A percentile compares a stretch with the other conserved stretches of the same genome.
Conservation (phyloP, 1,140 invertebrate genomes). For the Antheraea pernyi region DNA sequence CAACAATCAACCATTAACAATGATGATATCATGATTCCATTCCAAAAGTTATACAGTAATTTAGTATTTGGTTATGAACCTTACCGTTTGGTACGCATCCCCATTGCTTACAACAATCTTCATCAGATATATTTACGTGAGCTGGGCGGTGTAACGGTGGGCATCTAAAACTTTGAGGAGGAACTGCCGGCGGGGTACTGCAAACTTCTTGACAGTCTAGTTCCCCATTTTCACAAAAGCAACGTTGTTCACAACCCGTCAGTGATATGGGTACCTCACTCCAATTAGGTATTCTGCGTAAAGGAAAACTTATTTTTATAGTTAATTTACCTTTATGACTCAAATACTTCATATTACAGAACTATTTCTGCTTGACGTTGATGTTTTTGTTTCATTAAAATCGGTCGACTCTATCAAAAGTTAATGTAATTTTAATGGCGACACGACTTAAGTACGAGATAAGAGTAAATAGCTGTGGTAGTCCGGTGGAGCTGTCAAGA, state of each 20-base stretch:
- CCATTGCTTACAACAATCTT: conserved; percentile 90
- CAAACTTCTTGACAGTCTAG: conserved; percentile 91
- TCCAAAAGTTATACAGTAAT: neutral
- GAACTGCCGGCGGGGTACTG: conserved; percentile 85
- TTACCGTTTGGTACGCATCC: conserved; percentile 79
- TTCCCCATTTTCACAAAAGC: conserved; percentile 92
- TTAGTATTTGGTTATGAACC: conserved; percentile 11
- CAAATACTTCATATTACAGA: too few species aligned
- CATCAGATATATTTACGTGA: conserved; percentile 85
- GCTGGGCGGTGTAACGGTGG: conserved; percentile 81
- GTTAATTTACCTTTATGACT: too few species aligned
- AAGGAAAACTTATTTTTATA: too few species aligned
- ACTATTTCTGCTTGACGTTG: too few species aligned
- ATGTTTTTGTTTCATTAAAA: too few species aligned
- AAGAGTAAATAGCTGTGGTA: too few species aligned
- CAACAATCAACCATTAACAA: too few species aligned
- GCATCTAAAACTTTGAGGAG: conserved; percentile 87
- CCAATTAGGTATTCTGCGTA: conserved; percentile 81
- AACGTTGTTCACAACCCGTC: conserved; percentile 90
- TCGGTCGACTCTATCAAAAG: too few species aligned
- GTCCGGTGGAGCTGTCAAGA: too few species aligned
- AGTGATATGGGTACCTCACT: conserved; percentile 82
- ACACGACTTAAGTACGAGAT: too few species aligned
- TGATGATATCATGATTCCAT: neutral
- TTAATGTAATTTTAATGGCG: too few species aligned